phyloP scores from a whole-genome alignment of 2,888 invertebrate genomes.

The Ptychoptera contaminata region DNA sequence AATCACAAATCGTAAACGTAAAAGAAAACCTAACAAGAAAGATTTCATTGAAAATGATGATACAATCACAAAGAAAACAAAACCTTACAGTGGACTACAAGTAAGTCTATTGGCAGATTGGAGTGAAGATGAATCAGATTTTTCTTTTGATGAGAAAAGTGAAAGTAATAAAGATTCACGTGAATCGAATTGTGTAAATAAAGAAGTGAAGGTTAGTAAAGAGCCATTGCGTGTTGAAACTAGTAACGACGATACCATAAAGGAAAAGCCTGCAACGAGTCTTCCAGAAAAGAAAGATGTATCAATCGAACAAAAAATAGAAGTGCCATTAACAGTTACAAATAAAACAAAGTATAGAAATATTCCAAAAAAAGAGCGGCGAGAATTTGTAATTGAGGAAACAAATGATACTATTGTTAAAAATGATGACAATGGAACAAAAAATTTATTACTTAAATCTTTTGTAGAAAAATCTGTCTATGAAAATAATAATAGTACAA shows the following conservation, averaged over 20 bases:
- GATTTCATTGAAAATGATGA: conserved; percentile 22
- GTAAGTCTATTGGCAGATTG: conserved; percentile 56
- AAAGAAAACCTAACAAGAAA: conserved; percentile 26
- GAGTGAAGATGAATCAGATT: conserved; percentile 46
- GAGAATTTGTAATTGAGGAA: conserved; percentile 21
- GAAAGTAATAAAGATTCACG: not conserved
- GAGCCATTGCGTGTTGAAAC: not conserved
- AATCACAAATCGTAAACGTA: conserved; percentile 17
- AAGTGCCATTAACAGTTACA: not conserved
- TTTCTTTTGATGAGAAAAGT: conserved; percentile 7
- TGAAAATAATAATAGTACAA: too few relatives aligned
- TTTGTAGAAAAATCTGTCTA: too few relatives aligned
- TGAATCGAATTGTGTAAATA: not conserved
- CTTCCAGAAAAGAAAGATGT: not conserved
- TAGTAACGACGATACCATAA: not conserved
- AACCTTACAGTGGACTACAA: conserved; percentile 18
- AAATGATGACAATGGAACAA: too few relatives aligned
- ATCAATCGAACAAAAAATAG: too few relatives aligned
- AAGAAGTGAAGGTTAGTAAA: not conserved
- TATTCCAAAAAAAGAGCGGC: conserved; percentile 29
- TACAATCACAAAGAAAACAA: conserved; percentile 20
- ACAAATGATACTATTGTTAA: conserved; percentile 10
- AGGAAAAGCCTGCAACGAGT: not conserved
- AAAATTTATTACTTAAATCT: too few relatives aligned
- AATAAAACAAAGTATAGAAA: conserved; percentile 20